Base-by-base conservation (phyloP, 2,113 vertebrate species). In the Megaptera novaeangliae region DNA sequence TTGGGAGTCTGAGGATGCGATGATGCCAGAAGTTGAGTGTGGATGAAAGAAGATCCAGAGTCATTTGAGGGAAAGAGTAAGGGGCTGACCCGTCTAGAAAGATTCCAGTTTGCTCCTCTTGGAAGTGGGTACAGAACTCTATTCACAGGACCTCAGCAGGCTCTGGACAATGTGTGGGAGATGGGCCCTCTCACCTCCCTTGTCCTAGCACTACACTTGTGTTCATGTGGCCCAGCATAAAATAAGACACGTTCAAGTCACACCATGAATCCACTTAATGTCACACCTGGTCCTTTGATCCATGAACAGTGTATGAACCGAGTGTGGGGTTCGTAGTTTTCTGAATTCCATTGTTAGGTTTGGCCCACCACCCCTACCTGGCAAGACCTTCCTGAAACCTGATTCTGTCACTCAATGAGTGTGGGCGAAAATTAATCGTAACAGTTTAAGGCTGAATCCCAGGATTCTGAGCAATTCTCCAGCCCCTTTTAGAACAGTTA, bases 341-440 rank as follows among this genome's bases (percentile, higher is more conserved):
- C 36, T 96, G 71, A 78, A 71, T 74, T 90, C 88, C 75, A 20
- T 0, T 44, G 83, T 94, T 85, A 75, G 39, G 61, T 52, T 82
- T 92, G 94, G 52, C 92, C 95, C 46, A 71, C 49, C 83, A 64
- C 29, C 39, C 46, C 64, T 44, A 75, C 80, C 61, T 69, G 94
- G 36, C 49, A 84, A 71, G 68, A 71, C 41, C 55, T 88, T 88
- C 80, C 80, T 34, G 61, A 91, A 97, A 96, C 93, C 88, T 59
- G 36, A 92, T 90, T 95, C 96, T 96, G 93, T 96, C 91, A 94
- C 61, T 97, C 93, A 91, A 5, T 0, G 29, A 63, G 57, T 46
- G 95, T 92, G 90, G 95, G 94, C 95, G 94, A 94, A 87, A 91
- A 96, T 92, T 13, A 80, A 77, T 92, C 31, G 80, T 80, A 94